Evolutionary conservation across 2,888 invertebrate species (phyloP), one percentile per base, ranked within the genome.

Genomic region (Acrocyrtus sp.): DNA sequence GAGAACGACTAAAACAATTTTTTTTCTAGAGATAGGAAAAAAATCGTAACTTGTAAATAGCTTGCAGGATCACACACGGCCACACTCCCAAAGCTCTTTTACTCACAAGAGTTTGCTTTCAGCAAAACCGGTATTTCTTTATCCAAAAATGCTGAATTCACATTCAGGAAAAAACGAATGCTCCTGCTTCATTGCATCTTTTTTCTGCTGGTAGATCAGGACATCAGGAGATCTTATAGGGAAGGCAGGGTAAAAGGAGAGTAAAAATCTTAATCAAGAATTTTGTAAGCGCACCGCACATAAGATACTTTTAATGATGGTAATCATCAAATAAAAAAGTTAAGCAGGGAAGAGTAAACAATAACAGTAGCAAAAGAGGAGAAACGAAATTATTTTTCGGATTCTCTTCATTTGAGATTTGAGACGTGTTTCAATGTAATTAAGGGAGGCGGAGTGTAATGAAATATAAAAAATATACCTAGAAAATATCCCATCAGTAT

Each of bases 51-150:
- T n/a, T n/a, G n/a, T 34, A 34, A 34, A 34, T 34, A 34, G 34
- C 12, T 34, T 8, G 34, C 34, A n/a, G n/a, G n/a, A n/a, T n/a
- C n/a, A n/a, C n/a, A n/a, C n/a, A n/a, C n/a, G n/a, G n/a, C n/a
- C n/a, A n/a, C n/a, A n/a, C n/a, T n/a, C n/a, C 12, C 12, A 34
- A 34, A 12, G 12, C 34, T 34, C 34, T 8, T 8, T 34, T 34
- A 34, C 12, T 34, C 34, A 34, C 34, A 34, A 34, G 34, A 34
- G 34, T 34, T 34, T 34, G 58, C 53, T 39, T 45, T 43, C 47
- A 54, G 45, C 54, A n/a, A 65, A 65, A 65, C 65, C 65, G 65
- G 65, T 65, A 43, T 65, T 27, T 53, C 29, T 54, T 51, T 63
- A 51, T 47, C 65, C 43, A 45, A 65, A 65, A 65, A 54, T 27